A percentile compares a stretch with the other conserved stretches of the same genome.
phyloP scores from a whole-genome alignment of 2,797 vertebrate genomes.

The Tachyglossus aculeatus region DNA sequence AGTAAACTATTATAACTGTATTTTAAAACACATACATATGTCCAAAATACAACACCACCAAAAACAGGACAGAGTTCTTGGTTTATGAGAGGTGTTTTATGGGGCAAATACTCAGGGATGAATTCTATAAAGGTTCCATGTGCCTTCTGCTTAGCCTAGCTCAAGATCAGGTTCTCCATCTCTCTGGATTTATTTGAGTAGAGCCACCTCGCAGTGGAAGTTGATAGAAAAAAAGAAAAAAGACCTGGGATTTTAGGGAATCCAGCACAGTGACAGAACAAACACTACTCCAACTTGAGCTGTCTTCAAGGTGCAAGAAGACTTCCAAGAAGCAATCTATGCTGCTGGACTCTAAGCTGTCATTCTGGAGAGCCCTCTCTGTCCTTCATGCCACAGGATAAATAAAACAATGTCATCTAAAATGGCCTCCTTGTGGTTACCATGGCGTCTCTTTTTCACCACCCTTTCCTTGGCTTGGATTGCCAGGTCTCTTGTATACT shows the following conservation, averaged over 20 bases:
- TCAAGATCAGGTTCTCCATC: background rate
- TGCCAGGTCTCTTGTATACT: background rate
- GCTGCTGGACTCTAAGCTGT: background rate
- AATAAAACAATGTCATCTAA: background rate
- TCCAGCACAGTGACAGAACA: background rate
- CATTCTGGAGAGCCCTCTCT: accelerated
- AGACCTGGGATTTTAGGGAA: background rate
- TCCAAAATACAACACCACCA: conserved; percentile 17
- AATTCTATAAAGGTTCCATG: conserved; percentile 57
- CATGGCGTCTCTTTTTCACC: background rate
- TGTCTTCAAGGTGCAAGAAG: conserved; percentile 1
- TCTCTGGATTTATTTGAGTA: conserved; percentile 6
- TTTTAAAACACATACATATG: background rate
- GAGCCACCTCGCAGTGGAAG: background rate
- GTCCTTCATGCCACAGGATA: background rate
- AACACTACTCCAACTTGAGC: background rate
- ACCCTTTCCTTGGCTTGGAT: background rate
- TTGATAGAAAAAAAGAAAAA: background rate
- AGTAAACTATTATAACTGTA: conserved; percentile 12
- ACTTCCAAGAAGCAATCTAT: conserved; percentile 1
- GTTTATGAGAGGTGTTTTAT: conserved; percentile 61
- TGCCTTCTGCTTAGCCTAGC: conserved; percentile 37
- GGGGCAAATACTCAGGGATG: conserved; percentile 45
- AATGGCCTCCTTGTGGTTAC: background rate
- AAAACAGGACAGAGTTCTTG: conserved; percentile 27